Base-by-base conservation (phyloP, 1,140 invertebrate genomes). In the Hylaeus volcanicus region DNA sequence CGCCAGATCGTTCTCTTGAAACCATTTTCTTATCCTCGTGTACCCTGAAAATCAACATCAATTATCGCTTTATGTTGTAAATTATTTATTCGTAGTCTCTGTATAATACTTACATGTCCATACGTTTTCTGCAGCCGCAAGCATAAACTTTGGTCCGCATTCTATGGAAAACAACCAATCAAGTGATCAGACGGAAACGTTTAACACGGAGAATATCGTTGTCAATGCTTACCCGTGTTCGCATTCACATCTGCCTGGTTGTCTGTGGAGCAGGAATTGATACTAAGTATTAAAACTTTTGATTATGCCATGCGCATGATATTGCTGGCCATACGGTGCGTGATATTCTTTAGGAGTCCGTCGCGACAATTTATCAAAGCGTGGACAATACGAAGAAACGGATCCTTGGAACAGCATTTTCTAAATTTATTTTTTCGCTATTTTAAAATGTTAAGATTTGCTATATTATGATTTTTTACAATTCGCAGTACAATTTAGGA, bases 231-330 rank as follows among this genome's bases (percentile, higher is more conserved):
- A 91, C 89, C 86, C 79, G 14, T 77, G 51, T 8, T 12, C 15
- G 55, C 86, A 87, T 11, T 70, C 39, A 53, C 88, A 90, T 74
- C 83, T 86, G 45, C 75, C 73, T 56, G 83, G 26, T 66, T 65
- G 74, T 80, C 86, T 89, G 72, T 72, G 60, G 53, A 61, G 48
- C 51, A 83, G 70, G 5, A 80, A 79, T 88, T 83, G 85, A 77
- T 86, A 81, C 79, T 90, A 65, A 41, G 72, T 85, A 87, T 87
- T 83, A 86, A 78, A 69, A 75, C 84, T 86, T 86, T 88, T 55
- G 56, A 79, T 79, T 81, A 82, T 71, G 41, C 63, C 5, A 61
- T 77, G 60, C 63, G 26, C 71, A 70, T 55, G 6, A 39, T 71
- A 68, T 70, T n/a, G 70, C 74, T 73, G 74, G 75, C 74, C 85